phyloP scores from a whole-genome alignment of 2,797 vertebrate species.

The Megalops cyprinoides region DNA sequence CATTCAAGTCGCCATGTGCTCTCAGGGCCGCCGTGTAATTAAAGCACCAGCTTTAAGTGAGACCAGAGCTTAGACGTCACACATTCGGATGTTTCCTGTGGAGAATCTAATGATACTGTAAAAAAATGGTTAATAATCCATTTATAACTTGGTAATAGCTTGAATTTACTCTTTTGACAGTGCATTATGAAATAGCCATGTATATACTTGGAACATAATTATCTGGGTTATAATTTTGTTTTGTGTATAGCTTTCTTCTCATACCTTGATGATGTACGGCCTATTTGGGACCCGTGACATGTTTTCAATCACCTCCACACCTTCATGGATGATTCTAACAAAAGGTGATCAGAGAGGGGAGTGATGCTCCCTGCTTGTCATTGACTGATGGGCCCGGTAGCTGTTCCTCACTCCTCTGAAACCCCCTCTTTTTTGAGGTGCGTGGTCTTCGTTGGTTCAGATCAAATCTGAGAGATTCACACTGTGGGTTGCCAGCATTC shows the following conservation, averaged over 20 bases:
- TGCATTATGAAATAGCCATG: neutral
- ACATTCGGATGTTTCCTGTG: slow-evolving; percentile 28
- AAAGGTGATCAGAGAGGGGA: neutral
- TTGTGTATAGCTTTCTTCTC: too few species aligned
- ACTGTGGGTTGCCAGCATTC: too few species aligned
- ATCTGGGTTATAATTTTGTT: too few species aligned
- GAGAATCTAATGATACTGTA: neutral
- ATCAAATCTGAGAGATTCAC: too few species aligned
- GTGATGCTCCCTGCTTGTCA: too few species aligned
- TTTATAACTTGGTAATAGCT: neutral
- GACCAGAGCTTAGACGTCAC: slow-evolving; percentile 53
- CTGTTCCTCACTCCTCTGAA: neutral
- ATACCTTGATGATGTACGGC: too few species aligned
- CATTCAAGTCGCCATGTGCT: slow-evolving; percentile 61
- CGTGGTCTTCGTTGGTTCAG: too few species aligned
- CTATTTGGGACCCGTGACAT: too few species aligned
- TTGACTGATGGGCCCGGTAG: neutral
- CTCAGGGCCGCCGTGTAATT: slow-evolving; percentile 66
- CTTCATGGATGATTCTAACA: neutral
- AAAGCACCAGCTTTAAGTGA: slow-evolving; percentile 57
- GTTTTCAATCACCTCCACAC: neutral
- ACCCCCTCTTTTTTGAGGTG: too few species aligned
- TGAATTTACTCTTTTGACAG: neutral
- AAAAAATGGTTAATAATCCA: neutral
- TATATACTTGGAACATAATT: neutral